Conservation (phyloP, 2,113 vertebrate genomes). For the Zosterops hypoxanthus region DNA sequence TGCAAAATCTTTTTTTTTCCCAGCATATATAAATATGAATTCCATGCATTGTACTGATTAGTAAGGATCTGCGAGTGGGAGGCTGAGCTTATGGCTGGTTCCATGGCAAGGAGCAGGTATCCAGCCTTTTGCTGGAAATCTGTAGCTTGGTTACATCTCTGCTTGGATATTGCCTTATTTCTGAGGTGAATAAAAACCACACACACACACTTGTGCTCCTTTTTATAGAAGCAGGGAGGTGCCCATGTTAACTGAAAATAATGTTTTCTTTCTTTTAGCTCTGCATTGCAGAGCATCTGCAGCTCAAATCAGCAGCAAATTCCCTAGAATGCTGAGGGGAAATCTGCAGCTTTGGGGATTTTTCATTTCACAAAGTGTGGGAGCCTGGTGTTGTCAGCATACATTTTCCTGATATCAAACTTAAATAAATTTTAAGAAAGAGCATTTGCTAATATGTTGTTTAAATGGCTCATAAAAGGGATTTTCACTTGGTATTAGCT, state of each 20-base stretch:
- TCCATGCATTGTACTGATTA: not conserved
- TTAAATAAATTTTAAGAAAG: not conserved
- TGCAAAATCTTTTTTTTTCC: not conserved
- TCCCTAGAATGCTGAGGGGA: not conserved
- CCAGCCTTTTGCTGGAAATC: not conserved
- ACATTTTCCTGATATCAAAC: not conserved
- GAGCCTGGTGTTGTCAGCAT: not conserved
- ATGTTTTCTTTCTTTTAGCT: not conserved
- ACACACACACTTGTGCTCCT: not conserved
- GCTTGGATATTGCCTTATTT: not conserved
- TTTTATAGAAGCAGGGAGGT: not conserved
- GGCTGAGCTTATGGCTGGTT: not conserved
- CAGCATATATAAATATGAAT: not conserved
- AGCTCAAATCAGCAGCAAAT: not conserved
- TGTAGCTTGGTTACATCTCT: not conserved
- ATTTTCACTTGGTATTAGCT: not conserved
- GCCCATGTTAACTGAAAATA: not conserved
- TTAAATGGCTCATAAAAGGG: not conserved
- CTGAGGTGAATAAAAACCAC: not conserved
- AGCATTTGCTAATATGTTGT: not conserved
- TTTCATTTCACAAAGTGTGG: not conserved
- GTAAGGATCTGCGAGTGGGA: not conserved
- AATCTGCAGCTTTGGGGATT: not conserved
- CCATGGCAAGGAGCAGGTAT: not conserved
- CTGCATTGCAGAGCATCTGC: conserved; percentile 36